Conservation (phyloP, 1,140 invertebrate species). For the Lordiphosa collinella region DNA sequence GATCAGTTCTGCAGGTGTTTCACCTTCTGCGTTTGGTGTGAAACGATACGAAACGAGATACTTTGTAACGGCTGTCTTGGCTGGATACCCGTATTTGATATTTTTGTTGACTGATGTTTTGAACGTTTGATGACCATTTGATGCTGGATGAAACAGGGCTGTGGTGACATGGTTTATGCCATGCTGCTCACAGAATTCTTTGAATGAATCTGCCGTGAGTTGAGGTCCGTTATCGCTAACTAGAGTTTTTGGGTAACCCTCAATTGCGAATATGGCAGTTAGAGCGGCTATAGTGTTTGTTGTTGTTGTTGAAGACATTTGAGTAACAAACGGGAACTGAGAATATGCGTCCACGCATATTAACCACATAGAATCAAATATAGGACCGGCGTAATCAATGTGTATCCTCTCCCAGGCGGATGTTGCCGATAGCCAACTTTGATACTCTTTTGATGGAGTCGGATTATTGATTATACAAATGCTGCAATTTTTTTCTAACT, state of each 20-base stretch:
- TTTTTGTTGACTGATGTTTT: background rate
- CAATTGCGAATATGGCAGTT: slow-evolving; percentile 36
- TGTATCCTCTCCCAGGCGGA: slow-evolving; percentile 15
- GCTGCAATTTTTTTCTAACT: too few species aligned
- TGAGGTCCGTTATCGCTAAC: slow-evolving; percentile 52
- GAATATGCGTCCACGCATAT: slow-evolving; percentile 27
- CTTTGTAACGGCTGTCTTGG: slow-evolving; percentile 2
- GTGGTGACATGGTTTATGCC: slow-evolving; percentile 43
- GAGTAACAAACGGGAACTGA: slow-evolving; percentile 21
- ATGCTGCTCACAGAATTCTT: slow-evolving; percentile 16
- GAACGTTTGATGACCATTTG: slow-evolving; percentile 3
- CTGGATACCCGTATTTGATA: too few species aligned
- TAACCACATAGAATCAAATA: slow-evolving; percentile 17
- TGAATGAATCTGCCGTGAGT: slow-evolving; percentile 25
- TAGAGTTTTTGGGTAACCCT: slow-evolving; percentile 45
- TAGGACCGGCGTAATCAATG: slow-evolving; percentile 12
- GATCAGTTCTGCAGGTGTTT: slow-evolving; percentile 2
- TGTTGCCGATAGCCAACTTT: slow-evolving; percentile 11
- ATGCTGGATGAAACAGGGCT: slow-evolving; percentile 43
- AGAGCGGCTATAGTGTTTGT: slow-evolving; percentile 18
- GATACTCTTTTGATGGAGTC: slow-evolving; percentile 6
- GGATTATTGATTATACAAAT: background rate
- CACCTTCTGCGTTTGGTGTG: slow-evolving; percentile 4
- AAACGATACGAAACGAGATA: slow-evolving; percentile 14
- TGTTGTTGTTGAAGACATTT: slow-evolving; percentile 22